Base-by-base conservation (phyloP, 1,140 invertebrate species). In the Sipha flava region DNA sequence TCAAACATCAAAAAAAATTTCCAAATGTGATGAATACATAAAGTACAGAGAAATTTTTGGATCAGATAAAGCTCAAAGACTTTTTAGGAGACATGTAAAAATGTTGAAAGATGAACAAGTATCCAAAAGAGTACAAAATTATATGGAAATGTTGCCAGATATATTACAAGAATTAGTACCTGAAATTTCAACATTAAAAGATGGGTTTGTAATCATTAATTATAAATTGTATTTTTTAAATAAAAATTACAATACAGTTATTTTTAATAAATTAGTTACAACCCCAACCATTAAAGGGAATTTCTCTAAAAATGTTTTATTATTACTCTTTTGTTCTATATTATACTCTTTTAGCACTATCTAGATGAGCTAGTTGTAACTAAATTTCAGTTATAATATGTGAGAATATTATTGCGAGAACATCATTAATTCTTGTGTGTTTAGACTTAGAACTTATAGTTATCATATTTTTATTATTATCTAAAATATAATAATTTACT, bases 1-100 rank as follows among this genome's bases (percentile, higher is more conserved):
- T 52, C 90, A 92, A 82, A 92, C 92, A 26, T 92, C 91, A 80
- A 96, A 95, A 85, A 94, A 95, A 86, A 87, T 98, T 80, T 90
- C 92, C 62, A 91, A 92, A 80, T 92, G 95, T 82, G 92, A 93
- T 75, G 95, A 97, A 84, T 97, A 94, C 89, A 88, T 91, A n/a
- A 92, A 92, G 82, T 97, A 95, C 85, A 92, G 95, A 62, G 94
- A 97, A 84, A 88, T 96, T 31, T 96, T 98, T 86, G 95, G 94
- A 37, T 89, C 93, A 81, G 94, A 95, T 83, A 90, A 90, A 80
- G 94, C 94, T 21, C 91, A 93, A 83, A 88, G 91, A 84, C 86
- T 94, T 68, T 96, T 96, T 84, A 88, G 92, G 80, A 86, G 92
- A 79, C 94, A 95, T 85, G 91, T 94, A 79, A 94, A 93, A 83